Conservation (phyloP, 2,888 invertebrate genomes). For the Phorcus lineatus region DNA sequence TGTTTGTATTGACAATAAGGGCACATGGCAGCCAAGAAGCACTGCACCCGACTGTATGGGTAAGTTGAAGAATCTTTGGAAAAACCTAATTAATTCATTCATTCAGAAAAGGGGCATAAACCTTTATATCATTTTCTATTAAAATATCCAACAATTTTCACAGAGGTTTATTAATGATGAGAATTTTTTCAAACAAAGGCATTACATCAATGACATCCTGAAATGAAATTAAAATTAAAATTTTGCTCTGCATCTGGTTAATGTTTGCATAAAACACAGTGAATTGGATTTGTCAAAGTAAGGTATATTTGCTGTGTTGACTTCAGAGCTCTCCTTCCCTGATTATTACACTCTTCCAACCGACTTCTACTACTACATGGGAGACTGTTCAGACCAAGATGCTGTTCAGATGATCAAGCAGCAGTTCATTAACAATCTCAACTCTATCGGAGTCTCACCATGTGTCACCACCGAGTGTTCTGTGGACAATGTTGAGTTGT, state of each 20-base stretch:
- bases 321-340: background rate
- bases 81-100: no score
- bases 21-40: background rate
- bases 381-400: background rate
- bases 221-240: no score
- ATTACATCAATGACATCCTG: no score
- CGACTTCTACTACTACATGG: background rate
- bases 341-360: background rate
- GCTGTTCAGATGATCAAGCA: background rate
- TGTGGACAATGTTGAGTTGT: background rate
- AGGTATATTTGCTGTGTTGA: background rate
- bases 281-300: no score
- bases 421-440: background rate
- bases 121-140: no score
- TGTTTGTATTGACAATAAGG: background rate
- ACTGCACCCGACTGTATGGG: constrained; percentile 4
- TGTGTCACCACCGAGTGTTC: background rate
- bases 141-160: no score
- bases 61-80: background rate
- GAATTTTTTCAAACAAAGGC: no score
- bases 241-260: no score
- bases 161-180: no score
- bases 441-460: background rate
- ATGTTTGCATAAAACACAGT: no score
- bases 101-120: no score